Base-by-base conservation (phyloP, 2,113 vertebrate species). In the Lathamus discolor region DNA sequence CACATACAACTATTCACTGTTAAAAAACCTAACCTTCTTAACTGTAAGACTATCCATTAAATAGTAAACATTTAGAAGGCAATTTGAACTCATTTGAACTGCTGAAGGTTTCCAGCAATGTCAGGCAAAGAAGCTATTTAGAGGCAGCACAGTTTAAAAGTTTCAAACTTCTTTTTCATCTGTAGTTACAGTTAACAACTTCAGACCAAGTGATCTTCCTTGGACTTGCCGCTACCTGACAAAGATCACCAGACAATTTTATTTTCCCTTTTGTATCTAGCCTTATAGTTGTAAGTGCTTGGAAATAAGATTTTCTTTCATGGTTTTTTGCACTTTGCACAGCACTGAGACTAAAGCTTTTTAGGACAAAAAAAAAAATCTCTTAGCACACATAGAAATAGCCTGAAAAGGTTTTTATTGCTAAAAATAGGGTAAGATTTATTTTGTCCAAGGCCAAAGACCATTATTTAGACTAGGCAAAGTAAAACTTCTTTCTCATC, bases 11-110 rank as follows among this genome's bases (percentile, higher is more conserved):
- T 63, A 17, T 51, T 63, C 19, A 31, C 39, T 52, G 5, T 41
- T 54, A 9, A 59, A 77, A 17, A 9, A 0, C 0, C 10, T 4
- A 44, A 37, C 4, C 9, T 46, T 59, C 12, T 61, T 76, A n/a
- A 43, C n/a, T 49, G 86, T 63, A 70, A 67, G 25, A 80, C 37
- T 43, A 83, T 23, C 1, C 19, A 31, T 49, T 70, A 54, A 86
- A 66, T 74, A 93, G 41, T 31, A 48, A 69, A 62, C 2, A 44
- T 62, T 83, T 49, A 51, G 78, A 88, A 66, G 13, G 55, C 3
- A 23, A 2, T 59, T 85, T 62, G 31, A 83, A 80, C 11, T 83
- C 12, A 37, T 49, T 39, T 59, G 23, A 23, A 16, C 20, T 37
- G 11, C 39, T 80, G 72, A 73, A 69, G 57, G 3, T 51, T 70